Conservation (phyloP, 2,888 invertebrate species). For the Drosophila nr. perissopoda region DNA sequence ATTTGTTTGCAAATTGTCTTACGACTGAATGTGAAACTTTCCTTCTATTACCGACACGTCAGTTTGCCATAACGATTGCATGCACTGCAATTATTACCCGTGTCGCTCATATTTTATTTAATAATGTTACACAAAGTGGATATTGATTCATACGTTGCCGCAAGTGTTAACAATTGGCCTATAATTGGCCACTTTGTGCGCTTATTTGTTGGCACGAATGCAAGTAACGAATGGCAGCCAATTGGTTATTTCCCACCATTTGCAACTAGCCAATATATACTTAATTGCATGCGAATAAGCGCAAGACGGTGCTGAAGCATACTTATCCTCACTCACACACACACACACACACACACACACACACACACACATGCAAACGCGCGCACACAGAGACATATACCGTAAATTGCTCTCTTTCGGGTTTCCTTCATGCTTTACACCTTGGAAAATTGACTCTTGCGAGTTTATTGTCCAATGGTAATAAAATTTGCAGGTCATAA, state of each 20-base stretch:
- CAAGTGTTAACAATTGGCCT: not conserved
- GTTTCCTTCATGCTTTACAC: not conserved
- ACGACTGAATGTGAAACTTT: not conserved
- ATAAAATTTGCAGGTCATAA: conserved; percentile 11
- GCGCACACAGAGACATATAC: not conserved
- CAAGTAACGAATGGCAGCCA: not conserved
- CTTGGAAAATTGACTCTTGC: conserved; percentile 1
- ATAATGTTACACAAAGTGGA: not conserved
- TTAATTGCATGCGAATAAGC: not conserved
- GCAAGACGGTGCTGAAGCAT: not conserved
- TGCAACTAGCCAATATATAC: conserved; percentile 3
- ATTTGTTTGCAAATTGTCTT: not conserved
- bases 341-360: not conserved
- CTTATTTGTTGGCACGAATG: not conserved
- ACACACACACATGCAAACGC: not conserved
- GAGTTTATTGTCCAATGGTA: conserved; percentile 2
- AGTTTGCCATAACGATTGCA: not conserved
- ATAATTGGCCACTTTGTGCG: not conserved
- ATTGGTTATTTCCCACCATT: not conserved
- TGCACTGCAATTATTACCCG: not conserved
- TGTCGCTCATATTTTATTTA: conserved; percentile 6
- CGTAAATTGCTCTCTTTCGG: not conserved
- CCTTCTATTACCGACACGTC: not conserved
- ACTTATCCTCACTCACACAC: not conserved
- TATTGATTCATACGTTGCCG: not conserved